Evolutionary conservation across 2,113 vertebrate genomes (phyloP), one percentile per base, ranked within the genome.

Genomic region (Aptenodytes forsteri): DNA sequence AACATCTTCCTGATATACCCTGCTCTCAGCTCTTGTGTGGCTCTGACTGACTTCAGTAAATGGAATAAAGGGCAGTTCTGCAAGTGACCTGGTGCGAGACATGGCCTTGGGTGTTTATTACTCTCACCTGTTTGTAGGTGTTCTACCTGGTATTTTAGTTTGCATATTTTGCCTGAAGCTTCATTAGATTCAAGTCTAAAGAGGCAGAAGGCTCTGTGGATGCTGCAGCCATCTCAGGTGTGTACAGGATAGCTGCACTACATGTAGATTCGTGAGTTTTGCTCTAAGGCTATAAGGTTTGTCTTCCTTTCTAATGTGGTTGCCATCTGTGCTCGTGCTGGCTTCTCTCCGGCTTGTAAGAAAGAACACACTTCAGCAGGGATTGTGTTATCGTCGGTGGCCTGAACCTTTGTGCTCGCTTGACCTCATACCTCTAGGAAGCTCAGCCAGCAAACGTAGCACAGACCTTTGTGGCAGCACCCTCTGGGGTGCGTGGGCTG

Each of bases 391-490:
- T 29, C 22, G 1, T 49, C 6, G 1, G 70, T 54, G 78, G 49
- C 91, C 81, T 90, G 87, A 91, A 88, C 87, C 94, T 89, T 80
- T 90, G 66, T 69, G 64, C 84, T 90, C 5, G 0, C 75, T 91
- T 95, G 92, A 91, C 95, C 90, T 91, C 82, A 49, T 77, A 76
- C 66, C 54, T 94, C 96, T 76, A 65, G 92, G 91, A 93, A 90
- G 95, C 79, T 97, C 67, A 86, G 76, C 76, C 55, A 72, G 82
- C 84, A 89, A 88, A 91, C 1, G 30, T 46, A 58, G 84, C 4
- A 1, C 67, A 70, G 96, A 77, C 50, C 66, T 90, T 91, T 70
- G 82, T 59, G 71, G 81, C 79, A 90, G 29, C 58, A 83, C 59
- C 46, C 62, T 91, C 75, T 59, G 75, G 64, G 81, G 62, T 42